A percentile compares a stretch with the other conserved stretches of the same genome.
Evolutionary conservation across 2,888 invertebrate species (phyloP).

Genomic region (Chaetogeoica ovagalla): DNA sequence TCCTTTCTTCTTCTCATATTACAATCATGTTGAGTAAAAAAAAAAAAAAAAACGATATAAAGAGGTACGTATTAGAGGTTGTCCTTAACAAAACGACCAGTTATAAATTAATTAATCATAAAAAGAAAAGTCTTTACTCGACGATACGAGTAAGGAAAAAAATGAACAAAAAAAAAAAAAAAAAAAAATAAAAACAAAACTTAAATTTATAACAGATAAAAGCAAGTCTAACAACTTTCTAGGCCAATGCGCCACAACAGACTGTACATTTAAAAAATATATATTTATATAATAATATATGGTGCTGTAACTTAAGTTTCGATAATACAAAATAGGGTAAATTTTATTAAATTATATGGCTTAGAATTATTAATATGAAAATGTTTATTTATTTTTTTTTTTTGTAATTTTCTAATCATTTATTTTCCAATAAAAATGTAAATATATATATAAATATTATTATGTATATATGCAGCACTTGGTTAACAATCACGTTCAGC

Average conservation of each 20-base stretch:
- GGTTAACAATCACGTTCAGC: constrained; percentile 53
- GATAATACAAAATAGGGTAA: constrained; percentile 46
- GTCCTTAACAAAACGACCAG: constrained; percentile 28
- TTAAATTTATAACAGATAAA: constrained; percentile 52
- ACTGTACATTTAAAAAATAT: constrained; percentile 46
- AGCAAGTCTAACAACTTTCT: constrained; percentile 53
- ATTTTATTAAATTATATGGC: constrained; percentile 30
- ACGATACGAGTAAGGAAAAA: constrained; percentile 27
- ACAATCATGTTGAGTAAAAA: constrained; percentile 31
- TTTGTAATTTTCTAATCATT: background rate
- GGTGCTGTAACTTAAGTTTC: constrained; percentile 31
- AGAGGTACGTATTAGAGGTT: constrained; percentile 48
- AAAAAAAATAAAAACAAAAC: constrained; percentile 44
- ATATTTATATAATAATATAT: constrained; percentile 20
- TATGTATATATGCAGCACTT: constrained; percentile 38
- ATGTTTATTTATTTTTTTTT: background rate
- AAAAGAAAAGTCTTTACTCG: constrained; percentile 42
- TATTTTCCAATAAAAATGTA: constrained; percentile 36
- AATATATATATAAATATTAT: too few relatives aligned
- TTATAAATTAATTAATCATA: constrained; percentile 43
- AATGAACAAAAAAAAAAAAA: background rate
- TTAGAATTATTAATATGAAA: constrained; percentile 44
- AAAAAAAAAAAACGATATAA: constrained; percentile 49
- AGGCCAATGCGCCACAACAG: constrained; percentile 48
- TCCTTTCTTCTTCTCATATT: background rate